phyloP scores from a whole-genome alignment of 2,113 vertebrate species.

The Gymnogyps californianus region DNA sequence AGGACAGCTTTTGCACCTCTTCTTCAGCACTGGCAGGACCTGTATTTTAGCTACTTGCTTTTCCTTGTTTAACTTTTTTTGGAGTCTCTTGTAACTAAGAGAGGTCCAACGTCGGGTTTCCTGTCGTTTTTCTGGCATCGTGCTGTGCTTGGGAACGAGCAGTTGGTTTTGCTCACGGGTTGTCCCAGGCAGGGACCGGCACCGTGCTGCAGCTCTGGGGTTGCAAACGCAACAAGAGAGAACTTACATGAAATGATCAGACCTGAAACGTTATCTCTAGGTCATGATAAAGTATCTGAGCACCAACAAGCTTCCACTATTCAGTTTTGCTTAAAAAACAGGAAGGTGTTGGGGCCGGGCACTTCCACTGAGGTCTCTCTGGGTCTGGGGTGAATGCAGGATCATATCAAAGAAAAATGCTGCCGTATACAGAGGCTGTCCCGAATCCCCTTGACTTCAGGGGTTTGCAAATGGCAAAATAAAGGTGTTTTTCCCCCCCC shows the following conservation, averaged over 20 bases:
- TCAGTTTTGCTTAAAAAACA: background rate
- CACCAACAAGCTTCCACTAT: background rate
- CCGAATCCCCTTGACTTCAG: background rate
- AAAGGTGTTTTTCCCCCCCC: background rate
- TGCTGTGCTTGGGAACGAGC: background rate
- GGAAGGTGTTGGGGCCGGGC: background rate
- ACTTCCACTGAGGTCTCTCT: background rate
- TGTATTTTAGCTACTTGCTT: background rate
- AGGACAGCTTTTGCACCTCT: background rate
- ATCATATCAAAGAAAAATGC: accelerated
- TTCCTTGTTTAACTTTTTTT: background rate
- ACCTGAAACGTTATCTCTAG: background rate
- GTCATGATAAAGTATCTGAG: background rate
- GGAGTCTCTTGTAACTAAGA: background rate
- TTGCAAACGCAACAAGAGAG: background rate
- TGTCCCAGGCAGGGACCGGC: background rate
- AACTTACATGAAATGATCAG: background rate
- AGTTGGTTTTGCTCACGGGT: background rate
- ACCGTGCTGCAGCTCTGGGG: background rate
- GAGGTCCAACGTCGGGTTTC: background rate
- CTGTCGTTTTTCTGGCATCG: background rate
- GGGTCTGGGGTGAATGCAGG: background rate
- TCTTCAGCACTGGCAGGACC: background rate
- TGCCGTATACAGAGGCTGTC: background rate
- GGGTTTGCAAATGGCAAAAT: background rate